Percentiles rank a stretch among this genome's conserved stretches.
Evolutionary conservation across 2,888 invertebrate genomes (phyloP).

Genomic region (Crematogaster levior): DNA sequence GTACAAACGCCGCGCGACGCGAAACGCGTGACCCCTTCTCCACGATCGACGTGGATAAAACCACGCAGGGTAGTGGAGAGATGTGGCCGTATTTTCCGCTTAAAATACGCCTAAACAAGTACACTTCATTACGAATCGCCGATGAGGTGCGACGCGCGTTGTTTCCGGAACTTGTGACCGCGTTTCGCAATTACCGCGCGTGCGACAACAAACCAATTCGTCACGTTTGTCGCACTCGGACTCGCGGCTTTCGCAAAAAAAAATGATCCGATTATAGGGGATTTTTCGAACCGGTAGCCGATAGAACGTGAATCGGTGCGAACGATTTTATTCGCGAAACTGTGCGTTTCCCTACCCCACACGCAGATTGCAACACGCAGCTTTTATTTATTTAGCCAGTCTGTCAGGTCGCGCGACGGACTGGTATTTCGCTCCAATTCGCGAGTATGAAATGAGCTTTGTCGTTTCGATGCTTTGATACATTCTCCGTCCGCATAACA

Average conservation of each 20-base stretch:
- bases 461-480: conserved; percentile 18
- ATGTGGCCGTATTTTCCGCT: conserved; percentile 2
- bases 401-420: neutral
- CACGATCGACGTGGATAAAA: conserved; percentile 17
- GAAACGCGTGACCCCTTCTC: conserved; percentile 16
- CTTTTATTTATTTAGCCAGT: conserved; percentile 26
- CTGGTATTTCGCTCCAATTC: conserved; percentile 35
- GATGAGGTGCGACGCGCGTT: conserved; percentile 28
- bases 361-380: conserved; percentile 6
- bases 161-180: neutral
- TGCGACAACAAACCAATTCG: conserved; percentile 17
- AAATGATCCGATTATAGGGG: conserved; percentile 39
- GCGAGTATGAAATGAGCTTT: conserved; percentile 40
- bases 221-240: conserved; percentile 18
- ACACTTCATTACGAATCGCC: conserved; percentile 24
- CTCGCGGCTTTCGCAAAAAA: conserved; percentile 25
- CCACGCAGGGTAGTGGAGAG: neutral
- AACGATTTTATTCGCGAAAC: conserved; percentile 29
- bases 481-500: conserved; percentile 33
- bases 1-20: neutral
- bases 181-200: conserved; percentile 31
- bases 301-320: conserved; percentile 29
- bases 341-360: neutral
- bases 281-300: conserved; percentile 8
- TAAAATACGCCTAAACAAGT: conserved; percentile 43